Conservation (phyloP, 1,140 invertebrate species). For the Aphelenchoides besseyi region DNA sequence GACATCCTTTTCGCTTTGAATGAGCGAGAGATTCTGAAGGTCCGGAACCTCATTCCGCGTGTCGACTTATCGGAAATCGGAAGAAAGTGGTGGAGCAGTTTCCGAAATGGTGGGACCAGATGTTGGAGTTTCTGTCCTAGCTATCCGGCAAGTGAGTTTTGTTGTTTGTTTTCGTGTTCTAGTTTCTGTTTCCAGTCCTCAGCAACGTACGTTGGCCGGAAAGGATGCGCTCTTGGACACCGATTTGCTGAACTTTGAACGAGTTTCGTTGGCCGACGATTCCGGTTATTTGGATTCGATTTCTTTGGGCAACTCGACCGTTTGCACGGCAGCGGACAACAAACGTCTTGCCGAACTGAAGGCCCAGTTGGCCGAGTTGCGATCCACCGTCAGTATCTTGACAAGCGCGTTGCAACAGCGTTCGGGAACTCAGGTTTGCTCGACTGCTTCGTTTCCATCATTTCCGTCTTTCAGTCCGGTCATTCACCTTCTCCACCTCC, state of each 20-base stretch:
- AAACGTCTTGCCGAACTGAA: conserved; percentile 4
- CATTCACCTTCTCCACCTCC: background rate
- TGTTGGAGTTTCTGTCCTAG: too few species aligned
- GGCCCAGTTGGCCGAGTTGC: conserved; percentile 14
- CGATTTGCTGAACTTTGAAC: background rate
- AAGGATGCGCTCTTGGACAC: background rate
- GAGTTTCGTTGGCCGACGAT: background rate
- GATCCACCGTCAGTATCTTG: background rate
- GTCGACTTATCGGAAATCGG: conserved; percentile 17
- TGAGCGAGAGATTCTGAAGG: background rate
- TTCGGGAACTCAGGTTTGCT: background rate
- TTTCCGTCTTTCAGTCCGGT: background rate
- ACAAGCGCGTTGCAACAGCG: background rate
- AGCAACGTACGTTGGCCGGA: background rate
- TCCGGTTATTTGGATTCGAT: background rate
- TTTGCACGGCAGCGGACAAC: conserved; percentile 4
- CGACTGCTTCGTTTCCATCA: background rate
- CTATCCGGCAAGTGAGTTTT: too few species aligned
- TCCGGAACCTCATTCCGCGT: conserved; percentile 11
- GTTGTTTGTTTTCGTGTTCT: too few species aligned
- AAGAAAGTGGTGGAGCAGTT: background rate
- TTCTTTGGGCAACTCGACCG: background rate
- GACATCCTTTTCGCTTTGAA: conserved; percentile 7
- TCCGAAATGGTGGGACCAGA: background rate
- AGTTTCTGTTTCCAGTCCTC: background rate